Evolutionary conservation across 2,797 vertebrate genomes (phyloP).

Genomic region (Typhlichthys subterraneus): DNA sequence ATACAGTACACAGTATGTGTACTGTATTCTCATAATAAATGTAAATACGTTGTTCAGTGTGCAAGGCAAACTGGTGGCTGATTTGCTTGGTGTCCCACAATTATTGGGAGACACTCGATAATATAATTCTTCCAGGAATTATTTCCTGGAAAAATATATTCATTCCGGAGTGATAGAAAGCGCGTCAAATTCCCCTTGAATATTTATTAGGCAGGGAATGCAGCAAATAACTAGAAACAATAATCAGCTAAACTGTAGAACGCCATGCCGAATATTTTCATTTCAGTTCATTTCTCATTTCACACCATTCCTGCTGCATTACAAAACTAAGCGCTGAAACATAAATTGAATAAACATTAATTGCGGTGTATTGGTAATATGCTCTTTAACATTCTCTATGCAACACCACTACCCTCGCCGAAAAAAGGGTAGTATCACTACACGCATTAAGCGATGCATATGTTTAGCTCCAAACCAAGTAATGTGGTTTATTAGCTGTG

Average conservation of each 20-base stretch:
- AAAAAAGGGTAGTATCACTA: slow-evolving; percentile 10
- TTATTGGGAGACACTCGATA: slow-evolving; percentile 15
- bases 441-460: slow-evolving; percentile 13
- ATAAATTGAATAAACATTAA: neutral
- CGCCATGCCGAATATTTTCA: slow-evolving; percentile 9
- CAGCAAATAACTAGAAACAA: slow-evolving; percentile 8
- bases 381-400: neutral
- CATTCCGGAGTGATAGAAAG: slow-evolving; percentile 7
- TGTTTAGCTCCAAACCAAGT: slow-evolving; percentile 25
- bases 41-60: slow-evolving; percentile 54
- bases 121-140: slow-evolving; percentile 8
- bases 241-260: neutral
- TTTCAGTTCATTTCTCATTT: slow-evolving; percentile 6
- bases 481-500: slow-evolving; percentile 45
- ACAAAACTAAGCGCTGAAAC: neutral
- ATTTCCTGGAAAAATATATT: slow-evolving; percentile 1
- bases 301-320: slow-evolving; percentile 7
- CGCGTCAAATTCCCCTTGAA: slow-evolving; percentile 5
- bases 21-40: slow-evolving; percentile 42
- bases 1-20: slow-evolving; percentile 25
- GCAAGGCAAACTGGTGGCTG: slow-evolving; percentile 24
- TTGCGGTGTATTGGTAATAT: neutral
- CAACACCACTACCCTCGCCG: neutral
- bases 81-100: slow-evolving; percentile 33
- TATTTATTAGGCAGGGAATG: slow-evolving; percentile 1